phyloP scores from a whole-genome alignment of 2,113 vertebrate species.

The Tragelaphus imberbis region DNA sequence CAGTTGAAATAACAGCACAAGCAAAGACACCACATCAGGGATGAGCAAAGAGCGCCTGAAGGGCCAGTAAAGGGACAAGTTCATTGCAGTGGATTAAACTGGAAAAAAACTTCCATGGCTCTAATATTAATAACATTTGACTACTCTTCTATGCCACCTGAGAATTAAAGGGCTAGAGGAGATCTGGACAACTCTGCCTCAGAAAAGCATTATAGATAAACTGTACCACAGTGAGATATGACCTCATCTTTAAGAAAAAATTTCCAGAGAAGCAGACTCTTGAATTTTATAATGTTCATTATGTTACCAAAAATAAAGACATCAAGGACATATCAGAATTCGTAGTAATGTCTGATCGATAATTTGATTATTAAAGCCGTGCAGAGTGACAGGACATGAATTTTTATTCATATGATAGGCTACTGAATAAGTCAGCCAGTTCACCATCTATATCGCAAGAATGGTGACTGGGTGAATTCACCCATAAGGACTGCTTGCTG shows the following conservation, averaged over 20 bases:
- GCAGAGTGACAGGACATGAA: not conserved
- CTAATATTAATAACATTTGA: not conserved
- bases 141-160: not conserved
- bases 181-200: not conserved
- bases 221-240: not conserved
- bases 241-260: not conserved
- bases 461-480: not conserved
- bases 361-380: not conserved
- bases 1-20: not conserved
- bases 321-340: not conserved
- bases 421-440: not conserved
- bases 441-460: not conserved
- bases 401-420: not conserved
- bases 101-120: not conserved
- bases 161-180: not conserved
- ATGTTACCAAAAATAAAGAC: not conserved
- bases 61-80: accelerated
- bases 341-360: not conserved
- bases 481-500: too few species aligned
- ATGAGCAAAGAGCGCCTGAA: accelerated
- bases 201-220: not conserved
- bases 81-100: accelerated
- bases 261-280: not conserved
- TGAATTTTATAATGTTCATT: too few species aligned
- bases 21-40: accelerated